Evolutionary conservation across 2,113 vertebrate species (phyloP), one percentile per base, ranked within the genome.

Genomic region (Paraplagusia blochii): DNA sequence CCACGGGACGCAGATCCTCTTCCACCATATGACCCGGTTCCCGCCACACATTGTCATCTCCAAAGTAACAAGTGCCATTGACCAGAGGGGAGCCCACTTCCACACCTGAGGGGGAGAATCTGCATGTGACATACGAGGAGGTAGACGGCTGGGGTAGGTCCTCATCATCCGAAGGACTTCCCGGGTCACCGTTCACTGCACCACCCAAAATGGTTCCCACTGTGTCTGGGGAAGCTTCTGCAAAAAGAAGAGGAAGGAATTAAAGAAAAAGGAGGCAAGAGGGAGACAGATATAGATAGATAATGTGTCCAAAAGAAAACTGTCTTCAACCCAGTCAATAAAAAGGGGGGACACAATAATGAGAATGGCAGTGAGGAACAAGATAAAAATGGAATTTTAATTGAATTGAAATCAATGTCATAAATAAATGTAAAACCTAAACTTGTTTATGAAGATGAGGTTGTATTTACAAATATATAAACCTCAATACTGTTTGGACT

Each of bases 151-250:
- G 87, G 53, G 91, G 84, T 54, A 92, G 70, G 54, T 98, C 95
- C 66, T 98, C 96, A 0, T 98, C 96, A 9, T 98, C 96, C 0
- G 96, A 98, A 3, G 96, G 96, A 70, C 95, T 98, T 35, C 94
- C 95, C 0, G 95, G 87, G 77, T 98, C 96, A 11, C 94, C 93
- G 0, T 98, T 98, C 42, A 94, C 83, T 2, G 91, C 74, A 1
- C 83, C 88, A 8, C 91, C 91, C 12, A 97, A 78, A 6, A 96
- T 84, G 10, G 91, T 90, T 53, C 82, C 85, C 47, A 83, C 19
- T 3, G 72, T 38, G 3, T 97, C 94, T 43, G 93, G 90, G 1
- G 90, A 95, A 43, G 92, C 90, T 86, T 95, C 93, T 95, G 61
- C 33, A 4, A 14, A 17, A 8, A 38, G 55, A 13, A 15, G 29